A percentile compares a stretch with the other conserved stretches of the same genome.
Evolutionary conservation across 2,113 vertebrate genomes (phyloP).

Genomic region (Colossoma macropomum): DNA sequence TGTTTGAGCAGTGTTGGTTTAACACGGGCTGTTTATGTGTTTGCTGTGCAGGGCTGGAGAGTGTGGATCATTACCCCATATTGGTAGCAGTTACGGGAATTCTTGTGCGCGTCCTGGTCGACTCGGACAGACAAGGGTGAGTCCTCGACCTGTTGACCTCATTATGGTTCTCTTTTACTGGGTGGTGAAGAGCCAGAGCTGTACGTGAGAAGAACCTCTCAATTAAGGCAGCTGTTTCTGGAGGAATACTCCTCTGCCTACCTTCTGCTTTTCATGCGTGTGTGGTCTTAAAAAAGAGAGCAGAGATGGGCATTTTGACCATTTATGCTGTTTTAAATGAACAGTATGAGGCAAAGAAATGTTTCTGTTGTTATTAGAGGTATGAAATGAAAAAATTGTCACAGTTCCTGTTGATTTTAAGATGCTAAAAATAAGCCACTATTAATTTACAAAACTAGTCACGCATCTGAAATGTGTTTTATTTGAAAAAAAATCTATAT

Average conservation of each 20-base stretch:
- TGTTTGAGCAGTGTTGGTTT: background rate
- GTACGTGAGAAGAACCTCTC: background rate
- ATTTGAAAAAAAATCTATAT: too few species aligned
- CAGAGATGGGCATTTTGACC: background rate
- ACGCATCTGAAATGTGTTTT: too few species aligned
- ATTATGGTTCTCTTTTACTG: background rate
- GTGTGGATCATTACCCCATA: conserved; percentile 97
- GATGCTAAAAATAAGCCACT: too few species aligned
- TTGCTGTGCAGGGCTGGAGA: conserved; percentile 85
- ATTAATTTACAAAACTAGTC: too few species aligned
- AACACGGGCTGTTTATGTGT: background rate
- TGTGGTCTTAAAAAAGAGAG: too few species aligned
- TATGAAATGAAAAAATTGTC: too few species aligned
- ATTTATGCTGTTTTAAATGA: background rate
- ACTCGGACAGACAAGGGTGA: conserved; percentile 88
- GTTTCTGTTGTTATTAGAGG: too few species aligned
- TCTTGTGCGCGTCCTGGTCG: conserved; percentile 90
- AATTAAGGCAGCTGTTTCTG: background rate
- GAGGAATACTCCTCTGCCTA: background rate
- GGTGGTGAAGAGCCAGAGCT: background rate
- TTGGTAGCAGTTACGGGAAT: conserved; percentile 96
- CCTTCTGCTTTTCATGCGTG: background rate
- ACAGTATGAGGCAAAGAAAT: too few species aligned
- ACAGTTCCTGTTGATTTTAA: too few species aligned
- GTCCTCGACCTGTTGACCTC: conserved; percentile 60